Evolutionary conservation across 2,797 vertebrate species (phyloP).

Genomic region (Muraenolepis orangiensis): DNA sequence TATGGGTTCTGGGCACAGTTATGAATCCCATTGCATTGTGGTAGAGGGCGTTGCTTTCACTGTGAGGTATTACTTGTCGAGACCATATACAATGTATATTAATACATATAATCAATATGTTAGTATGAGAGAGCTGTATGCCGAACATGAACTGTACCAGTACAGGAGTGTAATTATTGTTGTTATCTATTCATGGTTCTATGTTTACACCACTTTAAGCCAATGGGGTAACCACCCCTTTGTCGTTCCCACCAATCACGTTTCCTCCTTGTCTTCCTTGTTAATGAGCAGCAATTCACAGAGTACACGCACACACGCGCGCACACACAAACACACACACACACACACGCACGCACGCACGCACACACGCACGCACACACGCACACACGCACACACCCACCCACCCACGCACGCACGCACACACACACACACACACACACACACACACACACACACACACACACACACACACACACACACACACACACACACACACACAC

Average conservation of each 20-base stretch:
- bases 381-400: too few species aligned
- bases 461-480: conserved; percentile 13
- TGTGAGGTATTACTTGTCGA: too few species aligned
- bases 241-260: conserved; percentile 41
- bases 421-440: not conserved
- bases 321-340: not conserved
- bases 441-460: not conserved
- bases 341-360: conserved; percentile 15
- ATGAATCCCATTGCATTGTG: not conserved
- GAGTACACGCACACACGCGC: conserved; percentile 20
- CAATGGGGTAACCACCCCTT: not conserved
- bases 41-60: not conserved
- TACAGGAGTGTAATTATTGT: too few species aligned
- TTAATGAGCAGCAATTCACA: conserved; percentile 53
- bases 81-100: too few species aligned
- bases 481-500: not conserved
- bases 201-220: too few species aligned
- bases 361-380: not conserved
- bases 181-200: too few species aligned
- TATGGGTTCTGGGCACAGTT: too few species aligned
- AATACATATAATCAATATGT: too few species aligned
- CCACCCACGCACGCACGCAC: conserved; percentile 22
- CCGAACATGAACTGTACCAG: too few species aligned
- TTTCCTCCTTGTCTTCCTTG: conserved; percentile 38
- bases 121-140: too few species aligned